Conservation (phyloP, 1,140 invertebrate species). For the Phymastichus coffea region DNA sequence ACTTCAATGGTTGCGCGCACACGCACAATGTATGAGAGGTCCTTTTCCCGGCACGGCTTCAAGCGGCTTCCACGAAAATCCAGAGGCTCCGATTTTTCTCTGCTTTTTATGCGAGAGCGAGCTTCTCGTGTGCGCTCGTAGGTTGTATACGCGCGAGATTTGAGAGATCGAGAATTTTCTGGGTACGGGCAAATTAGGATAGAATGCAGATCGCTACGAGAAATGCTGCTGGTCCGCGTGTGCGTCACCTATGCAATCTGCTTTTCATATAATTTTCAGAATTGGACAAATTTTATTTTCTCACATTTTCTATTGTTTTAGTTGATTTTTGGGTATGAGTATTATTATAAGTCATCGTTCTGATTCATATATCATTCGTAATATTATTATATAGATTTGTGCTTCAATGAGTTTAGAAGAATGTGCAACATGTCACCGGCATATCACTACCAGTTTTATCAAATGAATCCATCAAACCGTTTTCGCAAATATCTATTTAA, state of each 20-base stretch:
- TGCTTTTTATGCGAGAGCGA: not conserved
- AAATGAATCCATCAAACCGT: not conserved
- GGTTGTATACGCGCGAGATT: not conserved
- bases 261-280: no score
- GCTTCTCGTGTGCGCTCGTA: not conserved
- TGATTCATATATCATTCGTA: no score
- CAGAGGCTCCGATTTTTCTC: not conserved
- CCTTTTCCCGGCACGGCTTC: not conserved
- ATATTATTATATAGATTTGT: no score
- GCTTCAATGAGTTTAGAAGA: no score
- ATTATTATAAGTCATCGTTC: no score
- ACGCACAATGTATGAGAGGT: not conserved
- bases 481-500: not conserved
- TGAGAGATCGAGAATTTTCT: slow-evolving; percentile 6
- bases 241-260: not conserved
- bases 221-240: not conserved
- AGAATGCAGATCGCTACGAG: not conserved
- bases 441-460: not conserved
- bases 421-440: not conserved
- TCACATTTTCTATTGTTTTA: no score
- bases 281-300: no score
- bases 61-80: not conserved
- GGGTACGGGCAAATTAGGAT: not conserved
- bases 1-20: not conserved
- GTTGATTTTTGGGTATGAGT: no score